Percentiles rank a stretch among this genome's conserved stretches.
Evolutionary conservation across 2,797 vertebrate species (phyloP).

Genomic region (Phaenicophaeus curvirostris): DNA sequence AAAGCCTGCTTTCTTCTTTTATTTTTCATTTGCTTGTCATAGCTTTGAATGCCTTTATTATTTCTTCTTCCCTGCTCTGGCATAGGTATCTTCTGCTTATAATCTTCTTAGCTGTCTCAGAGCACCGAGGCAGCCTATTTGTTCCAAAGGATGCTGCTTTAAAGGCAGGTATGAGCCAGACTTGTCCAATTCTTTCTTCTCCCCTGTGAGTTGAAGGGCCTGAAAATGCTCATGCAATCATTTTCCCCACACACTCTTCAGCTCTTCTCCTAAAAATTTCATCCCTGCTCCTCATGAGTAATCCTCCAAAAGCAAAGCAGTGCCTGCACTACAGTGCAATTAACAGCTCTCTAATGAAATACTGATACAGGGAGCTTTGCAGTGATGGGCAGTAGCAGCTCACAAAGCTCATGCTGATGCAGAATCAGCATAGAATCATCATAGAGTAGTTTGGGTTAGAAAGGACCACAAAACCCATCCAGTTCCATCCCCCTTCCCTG

Average conservation of each 20-base stretch:
- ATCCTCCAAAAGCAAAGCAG: neutral
- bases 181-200: neutral
- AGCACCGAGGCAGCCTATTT: neutral
- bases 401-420: neutral
- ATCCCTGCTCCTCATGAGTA: neutral
- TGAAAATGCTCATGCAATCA: neutral
- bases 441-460: too few species aligned
- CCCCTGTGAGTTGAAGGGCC: neutral
- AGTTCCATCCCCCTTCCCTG: too few species aligned
- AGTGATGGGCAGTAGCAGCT: neutral
- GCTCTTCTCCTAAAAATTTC: neutral
- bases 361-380: neutral
- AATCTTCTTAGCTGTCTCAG: neutral
- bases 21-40: neutral
- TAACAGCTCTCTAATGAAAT: neutral
- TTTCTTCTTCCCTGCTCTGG: conserved; percentile 23
- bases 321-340: neutral
- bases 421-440: too few species aligned
- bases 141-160: conserved; percentile 25
- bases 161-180: conserved; percentile 13
- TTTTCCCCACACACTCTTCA: neutral
- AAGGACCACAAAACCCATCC: too few species aligned
- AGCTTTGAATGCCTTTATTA: neutral
- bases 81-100: conserved; percentile 4
- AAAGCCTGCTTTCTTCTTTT: neutral